Evolutionary conservation across 2,888 invertebrate genomes (phyloP), one percentile per base, ranked within the genome.

Genomic region (Zygogramma bicolorata): DNA sequence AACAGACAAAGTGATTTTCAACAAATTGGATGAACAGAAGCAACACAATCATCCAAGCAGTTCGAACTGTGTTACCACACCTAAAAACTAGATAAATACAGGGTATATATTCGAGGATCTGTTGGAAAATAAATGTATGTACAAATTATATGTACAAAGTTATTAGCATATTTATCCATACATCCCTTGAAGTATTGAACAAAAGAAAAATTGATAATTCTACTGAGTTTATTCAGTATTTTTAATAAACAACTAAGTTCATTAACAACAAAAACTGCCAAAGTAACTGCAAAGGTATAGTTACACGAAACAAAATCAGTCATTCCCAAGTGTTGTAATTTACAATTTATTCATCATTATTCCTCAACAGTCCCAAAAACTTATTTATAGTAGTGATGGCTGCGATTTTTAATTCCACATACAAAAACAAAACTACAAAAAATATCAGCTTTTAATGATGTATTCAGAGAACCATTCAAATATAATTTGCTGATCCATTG

Each of bases 21-120:
- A 53, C 53, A 53, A 27, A 53, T 53, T 53, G 53, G n/a, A 53
- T 27, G 53, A 53, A 53, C 27, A 5, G 25, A 53, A 53, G 53
- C 27, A 53, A 53, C 53, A 53, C 53, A 53, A 53, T 53, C 25
- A 53, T 15, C 53, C n/a, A 53, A 27, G 53, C 25, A 22, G 25
- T n/a, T 53, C 27, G 25, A 53, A 53, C 25, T 25, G 53, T 53
- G 25, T 53, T 53, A 53, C 27, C 27, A 53, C 13, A 53, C 25
- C 25, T 53, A 53, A n/a, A 53, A 25, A 53, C 13, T 53, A n/a
- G 53, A n/a, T 53, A 22, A 53, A 53, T 53, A 53, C 10, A 53
- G 10, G 27, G 8, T n/a, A 53, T 53, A 25, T 53, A 53, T 53
- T 53, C n/a, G 7, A 27, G 53, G 27, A 53, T 25, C 25, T 53